Conservation (phyloP, 2,888 invertebrate genomes). For the Lamellibrachia satsuma region DNA sequence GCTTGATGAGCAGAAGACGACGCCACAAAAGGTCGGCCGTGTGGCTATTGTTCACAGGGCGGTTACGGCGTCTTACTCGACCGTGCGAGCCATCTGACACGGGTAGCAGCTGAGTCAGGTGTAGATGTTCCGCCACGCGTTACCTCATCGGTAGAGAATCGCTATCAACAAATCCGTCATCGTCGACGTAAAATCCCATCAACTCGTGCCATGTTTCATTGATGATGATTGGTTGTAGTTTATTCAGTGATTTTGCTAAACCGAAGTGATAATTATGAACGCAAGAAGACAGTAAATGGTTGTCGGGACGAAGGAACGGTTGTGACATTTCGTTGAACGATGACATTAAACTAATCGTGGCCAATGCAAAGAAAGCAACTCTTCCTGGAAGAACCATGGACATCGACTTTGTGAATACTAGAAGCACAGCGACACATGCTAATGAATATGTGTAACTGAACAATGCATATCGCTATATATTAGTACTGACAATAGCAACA, state of each 20-base stretch:
- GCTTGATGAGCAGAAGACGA: conserved; percentile 13
- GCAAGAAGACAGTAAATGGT: background rate
- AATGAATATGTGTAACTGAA: too few species aligned
- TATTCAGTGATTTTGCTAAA: too few species aligned
- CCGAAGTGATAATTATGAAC: background rate
- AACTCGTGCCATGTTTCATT: background rate
- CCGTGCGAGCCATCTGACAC: background rate
- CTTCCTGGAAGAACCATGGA: too few species aligned
- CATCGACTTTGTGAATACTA: too few species aligned
- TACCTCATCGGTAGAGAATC: background rate
- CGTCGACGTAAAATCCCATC: background rate
- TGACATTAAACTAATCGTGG: background rate
- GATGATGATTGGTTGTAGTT: too few species aligned
- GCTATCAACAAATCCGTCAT: background rate
- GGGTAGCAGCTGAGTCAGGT: background rate
- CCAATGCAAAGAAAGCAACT: background rate
- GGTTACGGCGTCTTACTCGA: background rate
- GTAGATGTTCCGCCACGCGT: background rate
- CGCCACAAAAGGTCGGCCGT: background rate
- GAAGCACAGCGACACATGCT: too few species aligned
- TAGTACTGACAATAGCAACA: too few species aligned
- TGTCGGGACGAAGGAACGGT: background rate
- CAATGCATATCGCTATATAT: too few species aligned
- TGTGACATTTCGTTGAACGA: background rate
- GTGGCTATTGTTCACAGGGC: background rate